Evolutionary conservation across 2,113 vertebrate species (phyloP).

Genomic region (Podarcis cretensis): DNA sequence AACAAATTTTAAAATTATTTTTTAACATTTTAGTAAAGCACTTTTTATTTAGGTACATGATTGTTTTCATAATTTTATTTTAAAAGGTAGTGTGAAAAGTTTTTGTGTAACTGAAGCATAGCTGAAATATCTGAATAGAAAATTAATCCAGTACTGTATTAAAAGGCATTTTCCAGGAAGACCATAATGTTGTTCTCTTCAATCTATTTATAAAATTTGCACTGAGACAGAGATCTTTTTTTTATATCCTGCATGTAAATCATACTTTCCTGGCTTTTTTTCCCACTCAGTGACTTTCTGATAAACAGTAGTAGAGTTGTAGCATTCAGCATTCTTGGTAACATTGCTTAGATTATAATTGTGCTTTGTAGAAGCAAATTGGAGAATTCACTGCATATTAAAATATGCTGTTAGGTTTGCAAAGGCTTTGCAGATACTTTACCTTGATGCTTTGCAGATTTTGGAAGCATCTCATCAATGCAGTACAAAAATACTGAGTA

Average conservation of each 20-base stretch:
- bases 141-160: too few relatives aligned
- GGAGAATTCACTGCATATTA: neutral
- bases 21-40: too few relatives aligned
- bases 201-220: too few relatives aligned
- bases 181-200: too few relatives aligned
- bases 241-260: neutral
- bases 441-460: neutral
- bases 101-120: too few relatives aligned
- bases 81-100: neutral
- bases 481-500: slow-evolving; percentile 31
- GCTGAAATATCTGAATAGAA: too few relatives aligned
- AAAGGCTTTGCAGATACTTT: neutral
- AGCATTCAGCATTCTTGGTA: slow-evolving; percentile 31
- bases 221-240: neutral
- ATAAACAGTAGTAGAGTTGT: slow-evolving; percentile 48
- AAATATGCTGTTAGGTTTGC: slow-evolving; percentile 12
- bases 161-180: too few relatives aligned
- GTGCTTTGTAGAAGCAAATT: neutral
- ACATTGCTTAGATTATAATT: fast-evolving
- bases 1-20: too few relatives aligned
- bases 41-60: neutral
- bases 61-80: neutral
- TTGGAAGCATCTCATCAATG: slow-evolving; percentile 19
- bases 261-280: slow-evolving; percentile 8
- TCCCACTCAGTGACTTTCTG: slow-evolving; percentile 51